Evolutionary conservation across 2,113 vertebrate species (phyloP).

Genomic region (Megaceryle maxima): DNA sequence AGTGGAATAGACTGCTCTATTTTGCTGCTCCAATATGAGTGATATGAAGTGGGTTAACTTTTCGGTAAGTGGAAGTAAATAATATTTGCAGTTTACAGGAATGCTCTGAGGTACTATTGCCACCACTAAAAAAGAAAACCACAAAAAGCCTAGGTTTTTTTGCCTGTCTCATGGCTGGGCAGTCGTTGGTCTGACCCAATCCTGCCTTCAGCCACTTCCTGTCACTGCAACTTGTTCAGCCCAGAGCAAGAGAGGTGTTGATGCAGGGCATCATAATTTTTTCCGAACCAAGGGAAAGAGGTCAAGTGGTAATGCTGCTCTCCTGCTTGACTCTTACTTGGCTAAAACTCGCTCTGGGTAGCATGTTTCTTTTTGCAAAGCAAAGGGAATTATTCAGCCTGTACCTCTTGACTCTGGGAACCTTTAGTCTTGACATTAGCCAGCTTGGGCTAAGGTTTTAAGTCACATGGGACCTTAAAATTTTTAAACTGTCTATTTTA

Average conservation of each 20-base stretch:
- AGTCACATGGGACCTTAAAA: not conserved
- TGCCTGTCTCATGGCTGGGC: not conserved
- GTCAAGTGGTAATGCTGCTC: accelerated
- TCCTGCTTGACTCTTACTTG: not conserved
- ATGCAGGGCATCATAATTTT: not conserved
- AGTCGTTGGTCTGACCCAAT: not conserved
- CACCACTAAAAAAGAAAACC: no score
- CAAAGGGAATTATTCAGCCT: not conserved
- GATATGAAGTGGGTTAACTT: not conserved
- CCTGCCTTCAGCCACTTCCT: not conserved
- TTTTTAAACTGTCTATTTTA: not conserved
- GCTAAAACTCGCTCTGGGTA: not conserved
- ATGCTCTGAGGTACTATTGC: not conserved
- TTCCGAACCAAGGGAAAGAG: not conserved
- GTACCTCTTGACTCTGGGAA: not conserved
- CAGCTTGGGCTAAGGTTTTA: not conserved
- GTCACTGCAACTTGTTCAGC: not conserved
- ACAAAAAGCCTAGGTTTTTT: not conserved
- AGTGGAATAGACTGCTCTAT: not conserved
- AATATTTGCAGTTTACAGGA: not conserved
- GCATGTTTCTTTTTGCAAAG: not conserved
- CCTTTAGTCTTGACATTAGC: not conserved
- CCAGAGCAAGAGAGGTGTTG: not conserved
- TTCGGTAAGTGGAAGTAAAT: not conserved
- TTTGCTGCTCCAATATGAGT: not conserved